These are phyloP conservation scores for Acrobasis suavella DNA, from an alignment of 2,888 invertebrate genomes.

Conservation along the genomic window DNA sequence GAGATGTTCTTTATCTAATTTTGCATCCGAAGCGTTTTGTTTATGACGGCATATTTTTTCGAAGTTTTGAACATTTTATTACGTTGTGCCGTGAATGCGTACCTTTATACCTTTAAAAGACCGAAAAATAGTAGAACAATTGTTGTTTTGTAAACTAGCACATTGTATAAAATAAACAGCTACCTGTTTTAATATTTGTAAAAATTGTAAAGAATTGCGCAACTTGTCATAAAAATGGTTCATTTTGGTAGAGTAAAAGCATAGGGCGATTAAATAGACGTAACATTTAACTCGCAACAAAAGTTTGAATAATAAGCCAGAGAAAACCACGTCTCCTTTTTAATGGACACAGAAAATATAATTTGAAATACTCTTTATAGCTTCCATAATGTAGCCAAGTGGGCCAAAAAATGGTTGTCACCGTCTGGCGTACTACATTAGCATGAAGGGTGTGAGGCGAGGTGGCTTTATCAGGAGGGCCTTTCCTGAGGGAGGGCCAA, in stretches of 20 bases:
- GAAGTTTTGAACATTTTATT: conserved; percentile 80
- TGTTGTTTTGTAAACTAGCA: conserved; percentile 64
- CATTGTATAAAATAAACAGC: conserved; percentile 52
- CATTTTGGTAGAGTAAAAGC: conserved; percentile 25
- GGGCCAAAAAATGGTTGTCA: conserved; percentile 83
- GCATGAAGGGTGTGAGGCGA: conserved; percentile 80
- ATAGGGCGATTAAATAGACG: conserved; percentile 17
- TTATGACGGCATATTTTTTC: conserved; percentile 79
- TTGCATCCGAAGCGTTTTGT: conserved; percentile 81
- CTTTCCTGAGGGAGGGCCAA: conserved; percentile 81
- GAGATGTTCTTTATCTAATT: conserved; percentile 83
- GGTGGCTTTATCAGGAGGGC: conserved; percentile 81
- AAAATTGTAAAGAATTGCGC: conserved; percentile 40
- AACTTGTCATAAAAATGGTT: conserved; percentile 33
- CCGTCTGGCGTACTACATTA: conserved; percentile 81
- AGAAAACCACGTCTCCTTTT: conserved; percentile 70
- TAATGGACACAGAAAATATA: conserved; percentile 80
- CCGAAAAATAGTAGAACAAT: conserved; percentile 62
- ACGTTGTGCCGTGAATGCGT: conserved; percentile 66
- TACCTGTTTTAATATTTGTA: conserved; percentile 60
- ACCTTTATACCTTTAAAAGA: conserved; percentile 59
- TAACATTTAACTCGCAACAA: conserved; percentile 37
- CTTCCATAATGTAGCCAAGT: conserved; percentile 79
- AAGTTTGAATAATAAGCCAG: conserved; percentile 59
- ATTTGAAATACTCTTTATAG: conserved; percentile 82